Evolutionary conservation across 2,888 invertebrate genomes (phyloP).

Genomic region (Bugulina stolonifera): DNA sequence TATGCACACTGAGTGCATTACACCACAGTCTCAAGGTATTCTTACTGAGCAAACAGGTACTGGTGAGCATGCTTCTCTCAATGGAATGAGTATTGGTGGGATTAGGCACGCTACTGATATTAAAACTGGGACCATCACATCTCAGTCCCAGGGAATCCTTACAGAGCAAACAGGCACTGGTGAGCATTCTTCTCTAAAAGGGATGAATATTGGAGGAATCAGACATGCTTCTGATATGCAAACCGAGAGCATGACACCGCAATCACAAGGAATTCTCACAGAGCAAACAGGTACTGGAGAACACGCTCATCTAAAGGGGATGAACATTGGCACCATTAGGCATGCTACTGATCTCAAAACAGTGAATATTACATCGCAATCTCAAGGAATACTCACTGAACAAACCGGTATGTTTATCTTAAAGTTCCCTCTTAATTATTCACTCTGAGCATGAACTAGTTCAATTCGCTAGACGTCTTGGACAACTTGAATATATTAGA

Average conservation of each 20-base stretch:
- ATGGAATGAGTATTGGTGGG: not conserved
- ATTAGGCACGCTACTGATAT: conserved; percentile 1
- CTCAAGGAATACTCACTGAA: not conserved
- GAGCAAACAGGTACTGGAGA: conserved; percentile 18
- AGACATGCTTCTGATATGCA: not conserved
- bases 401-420: no score
- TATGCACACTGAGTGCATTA: not conserved
- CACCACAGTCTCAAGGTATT: conserved; percentile 2
- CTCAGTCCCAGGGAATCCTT: not conserved
- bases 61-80: conserved; percentile 2
- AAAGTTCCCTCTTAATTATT: no score
- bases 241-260: not conserved
- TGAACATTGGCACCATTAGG: not conserved
- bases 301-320: not conserved
- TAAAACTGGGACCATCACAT: not conserved
- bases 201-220: not conserved
- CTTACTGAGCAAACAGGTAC: conserved; percentile 12
- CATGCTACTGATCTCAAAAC: not conserved
- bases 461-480: no score
- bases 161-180: not conserved
- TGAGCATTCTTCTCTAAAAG: not conserved
- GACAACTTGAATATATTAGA: no score
- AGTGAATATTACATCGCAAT: not conserved
- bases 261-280: not conserved
- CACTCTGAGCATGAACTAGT: no score